These are phyloP conservation scores for Squalus acanthias DNA, from an alignment of 2,797 vertebrate species.

Conservation along the genomic window DNA sequence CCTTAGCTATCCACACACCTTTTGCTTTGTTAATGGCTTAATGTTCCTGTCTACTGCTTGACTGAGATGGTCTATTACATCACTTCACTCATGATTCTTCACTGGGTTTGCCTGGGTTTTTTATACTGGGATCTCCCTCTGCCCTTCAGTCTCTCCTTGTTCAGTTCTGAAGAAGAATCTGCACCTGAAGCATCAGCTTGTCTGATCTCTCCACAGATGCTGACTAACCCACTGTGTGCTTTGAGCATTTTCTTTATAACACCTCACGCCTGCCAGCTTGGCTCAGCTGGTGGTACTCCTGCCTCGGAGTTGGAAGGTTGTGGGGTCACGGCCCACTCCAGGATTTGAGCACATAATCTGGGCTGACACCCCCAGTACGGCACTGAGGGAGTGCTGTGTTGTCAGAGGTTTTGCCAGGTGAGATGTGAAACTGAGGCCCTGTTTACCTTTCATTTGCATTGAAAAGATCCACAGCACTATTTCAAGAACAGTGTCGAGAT, in stretches of 20 bases:
- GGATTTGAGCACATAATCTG: too few species aligned
- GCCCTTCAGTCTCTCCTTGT: background rate
- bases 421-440: background rate
- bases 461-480: background rate
- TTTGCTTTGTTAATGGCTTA: background rate
- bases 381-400: background rate
- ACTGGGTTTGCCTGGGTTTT: background rate
- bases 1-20: background rate
- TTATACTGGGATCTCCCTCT: background rate
- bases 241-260: background rate
- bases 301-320: too few species aligned
- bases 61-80: background rate
- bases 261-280: background rate
- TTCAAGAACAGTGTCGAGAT: background rate
- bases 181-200: background rate
- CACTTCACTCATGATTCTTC: background rate
- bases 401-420: background rate
- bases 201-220: background rate
- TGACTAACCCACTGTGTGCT: background rate
- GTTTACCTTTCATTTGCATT: background rate
- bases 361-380: too few species aligned
- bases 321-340: too few species aligned
- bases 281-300: background rate
- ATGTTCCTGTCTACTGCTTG: background rate
- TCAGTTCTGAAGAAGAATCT: background rate